phyloP scores from a whole-genome alignment of 2,888 invertebrate genomes.

The Thalpophila matura region DNA sequence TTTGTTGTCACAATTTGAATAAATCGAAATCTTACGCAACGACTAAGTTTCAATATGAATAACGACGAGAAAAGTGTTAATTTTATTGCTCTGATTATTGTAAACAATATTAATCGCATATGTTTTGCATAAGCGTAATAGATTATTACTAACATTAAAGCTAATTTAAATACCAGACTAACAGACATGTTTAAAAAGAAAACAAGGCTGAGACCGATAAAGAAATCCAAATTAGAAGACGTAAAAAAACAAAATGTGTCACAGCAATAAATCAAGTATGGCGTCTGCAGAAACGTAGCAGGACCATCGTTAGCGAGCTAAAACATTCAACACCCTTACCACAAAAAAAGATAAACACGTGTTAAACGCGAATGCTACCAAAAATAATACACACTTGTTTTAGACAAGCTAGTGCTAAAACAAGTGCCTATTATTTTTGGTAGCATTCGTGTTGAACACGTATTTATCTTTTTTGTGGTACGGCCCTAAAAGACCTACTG shows the following conservation, averaged over 20 bases:
- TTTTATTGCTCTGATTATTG: constrained; percentile 40
- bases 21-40: constrained; percentile 40
- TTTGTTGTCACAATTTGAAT: constrained; percentile 25
- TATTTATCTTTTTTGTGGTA: no score
- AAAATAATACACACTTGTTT: no score
- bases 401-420: no score
- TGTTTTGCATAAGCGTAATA: constrained; percentile 21
- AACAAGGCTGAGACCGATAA: neutral
- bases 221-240: neutral
- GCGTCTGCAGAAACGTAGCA: neutral
- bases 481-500: no score
- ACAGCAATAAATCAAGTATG: neutral
- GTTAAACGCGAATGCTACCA: no score
- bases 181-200: neutral
- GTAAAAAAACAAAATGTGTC: neutral
- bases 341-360: no score
- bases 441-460: no score
- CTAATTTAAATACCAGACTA: constrained; percentile 17
- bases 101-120: constrained; percentile 40
- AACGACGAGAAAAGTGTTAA: constrained; percentile 26
- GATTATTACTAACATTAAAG: constrained; percentile 16
- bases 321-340: neutral
- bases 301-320: neutral
- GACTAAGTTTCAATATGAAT: constrained; percentile 22
- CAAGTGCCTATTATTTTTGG: no score